Conservation (phyloP, 2,797 vertebrate genomes). For the Bradypus variegatus region DNA sequence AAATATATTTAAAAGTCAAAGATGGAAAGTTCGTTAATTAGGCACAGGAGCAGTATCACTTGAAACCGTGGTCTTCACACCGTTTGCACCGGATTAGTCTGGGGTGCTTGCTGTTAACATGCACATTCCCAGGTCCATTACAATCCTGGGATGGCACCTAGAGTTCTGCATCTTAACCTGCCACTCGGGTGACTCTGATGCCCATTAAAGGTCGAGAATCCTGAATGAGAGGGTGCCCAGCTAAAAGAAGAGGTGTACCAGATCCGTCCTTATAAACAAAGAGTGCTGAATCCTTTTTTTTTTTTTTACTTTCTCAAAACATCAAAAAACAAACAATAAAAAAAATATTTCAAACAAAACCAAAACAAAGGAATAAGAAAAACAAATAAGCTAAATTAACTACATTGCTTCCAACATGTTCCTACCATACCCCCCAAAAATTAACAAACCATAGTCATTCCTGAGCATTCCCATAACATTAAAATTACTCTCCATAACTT, state of each 20-base stretch:
- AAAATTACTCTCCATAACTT: too few species aligned
- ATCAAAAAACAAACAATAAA: too few species aligned
- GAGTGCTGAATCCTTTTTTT: background rate
- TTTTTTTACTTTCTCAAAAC: too few species aligned
- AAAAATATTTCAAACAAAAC: too few species aligned
- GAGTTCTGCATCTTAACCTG: background rate
- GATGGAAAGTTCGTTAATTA: background rate
- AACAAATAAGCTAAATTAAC: too few species aligned
- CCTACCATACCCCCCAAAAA: too few species aligned
- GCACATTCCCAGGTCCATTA: background rate
- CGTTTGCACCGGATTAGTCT: background rate
- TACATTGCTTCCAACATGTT: too few species aligned
- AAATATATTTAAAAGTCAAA: conserved; percentile 11
- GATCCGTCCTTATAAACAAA: background rate
- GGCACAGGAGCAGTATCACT: too few species aligned
- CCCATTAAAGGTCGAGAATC: background rate
- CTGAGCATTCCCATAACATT: too few species aligned
- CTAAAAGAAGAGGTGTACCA: background rate
- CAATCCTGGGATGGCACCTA: background rate
- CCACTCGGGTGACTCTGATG: background rate
- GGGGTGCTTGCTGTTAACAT: background rate
- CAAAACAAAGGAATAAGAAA: too few species aligned
- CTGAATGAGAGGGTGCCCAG: background rate
- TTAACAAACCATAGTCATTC: too few species aligned
- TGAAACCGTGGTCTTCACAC: background rate